These are phyloP conservation scores for Muscicapa striata DNA, from an alignment of 2,797 vertebrate species.

Conservation along the genomic window DNA sequence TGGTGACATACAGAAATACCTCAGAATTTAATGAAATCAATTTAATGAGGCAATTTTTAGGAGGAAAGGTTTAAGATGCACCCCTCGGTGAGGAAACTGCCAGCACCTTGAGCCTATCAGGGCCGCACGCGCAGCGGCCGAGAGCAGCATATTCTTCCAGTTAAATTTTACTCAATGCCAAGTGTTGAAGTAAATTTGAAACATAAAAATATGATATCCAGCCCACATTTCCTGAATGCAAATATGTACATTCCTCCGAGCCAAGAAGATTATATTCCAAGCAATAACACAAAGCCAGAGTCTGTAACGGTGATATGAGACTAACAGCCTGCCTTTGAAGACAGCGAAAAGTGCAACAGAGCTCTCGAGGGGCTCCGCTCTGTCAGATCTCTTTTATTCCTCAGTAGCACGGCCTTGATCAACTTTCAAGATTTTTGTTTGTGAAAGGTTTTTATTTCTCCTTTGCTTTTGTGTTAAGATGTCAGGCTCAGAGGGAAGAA, in stretches of 20 bases:
- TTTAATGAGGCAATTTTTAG: background rate
- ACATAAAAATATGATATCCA: conserved; percentile 56
- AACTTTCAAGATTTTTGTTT: conserved; percentile 67
- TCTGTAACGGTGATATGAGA: conserved; percentile 63
- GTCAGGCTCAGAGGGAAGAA: conserved; percentile 43
- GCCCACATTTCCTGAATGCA: conserved; percentile 65
- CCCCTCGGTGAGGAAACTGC: background rate
- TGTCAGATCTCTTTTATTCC: conserved; percentile 67
- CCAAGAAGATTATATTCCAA: conserved; percentile 66
- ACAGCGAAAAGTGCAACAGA: conserved; percentile 59
- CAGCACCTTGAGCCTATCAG: background rate
- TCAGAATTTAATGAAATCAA: background rate
- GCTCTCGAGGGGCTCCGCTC: conserved; percentile 52
- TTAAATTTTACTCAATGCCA: conserved; percentile 30
- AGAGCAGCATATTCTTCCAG: conserved; percentile 10
- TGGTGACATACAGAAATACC: rapidly evolving
- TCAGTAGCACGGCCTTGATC: conserved; percentile 55
- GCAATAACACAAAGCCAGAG: conserved; percentile 55
- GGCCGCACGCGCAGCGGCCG: background rate
- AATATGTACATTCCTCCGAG: conserved; percentile 63
- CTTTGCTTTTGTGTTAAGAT: conserved; percentile 56
- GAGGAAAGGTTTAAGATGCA: background rate
- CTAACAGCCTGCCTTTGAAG: conserved; percentile 66
- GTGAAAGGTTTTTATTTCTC: conserved; percentile 64
- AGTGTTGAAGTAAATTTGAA: conserved; percentile 41